Evolutionary conservation across 1,140 invertebrate genomes (phyloP).

Genomic region (Ostrea edulis): DNA sequence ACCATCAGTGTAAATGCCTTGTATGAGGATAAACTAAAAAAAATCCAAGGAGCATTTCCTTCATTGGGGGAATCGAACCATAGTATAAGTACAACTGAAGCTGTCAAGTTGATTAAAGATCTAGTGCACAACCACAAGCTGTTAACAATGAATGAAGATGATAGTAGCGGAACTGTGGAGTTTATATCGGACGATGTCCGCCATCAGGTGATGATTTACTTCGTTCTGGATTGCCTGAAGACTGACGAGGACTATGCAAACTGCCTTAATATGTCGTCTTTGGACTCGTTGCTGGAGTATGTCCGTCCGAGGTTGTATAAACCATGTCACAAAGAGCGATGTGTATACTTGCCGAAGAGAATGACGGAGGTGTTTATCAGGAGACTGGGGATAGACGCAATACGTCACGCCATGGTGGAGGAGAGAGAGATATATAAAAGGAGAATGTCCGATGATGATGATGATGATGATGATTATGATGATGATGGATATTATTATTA

Average conservation of each 20-base stretch:
- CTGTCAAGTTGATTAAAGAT: background rate
- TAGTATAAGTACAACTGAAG: background rate
- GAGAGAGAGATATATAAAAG: too few relatives aligned
- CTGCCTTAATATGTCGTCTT: background rate
- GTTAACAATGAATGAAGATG: background rate
- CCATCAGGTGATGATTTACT: background rate
- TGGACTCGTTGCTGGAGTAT: background rate
- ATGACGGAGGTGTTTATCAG: background rate
- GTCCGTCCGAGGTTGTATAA: background rate
- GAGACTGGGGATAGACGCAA: background rate
- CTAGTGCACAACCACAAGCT: background rate
- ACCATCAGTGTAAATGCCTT: background rate
- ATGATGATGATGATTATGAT: too few relatives aligned
- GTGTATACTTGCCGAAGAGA: background rate
- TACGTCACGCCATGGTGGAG: background rate
- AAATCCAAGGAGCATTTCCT: background rate
- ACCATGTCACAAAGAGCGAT: background rate
- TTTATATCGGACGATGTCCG: background rate
- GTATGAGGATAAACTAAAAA: background rate
- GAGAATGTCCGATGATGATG: too few relatives aligned
- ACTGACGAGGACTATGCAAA: background rate
- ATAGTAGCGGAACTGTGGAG: too few relatives aligned
- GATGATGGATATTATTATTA: too few relatives aligned
- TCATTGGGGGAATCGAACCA: background rate
- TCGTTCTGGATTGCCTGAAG: background rate